phyloP scores from a whole-genome alignment of 2,888 invertebrate genomes.

The Sarcophaga rosellei region DNA sequence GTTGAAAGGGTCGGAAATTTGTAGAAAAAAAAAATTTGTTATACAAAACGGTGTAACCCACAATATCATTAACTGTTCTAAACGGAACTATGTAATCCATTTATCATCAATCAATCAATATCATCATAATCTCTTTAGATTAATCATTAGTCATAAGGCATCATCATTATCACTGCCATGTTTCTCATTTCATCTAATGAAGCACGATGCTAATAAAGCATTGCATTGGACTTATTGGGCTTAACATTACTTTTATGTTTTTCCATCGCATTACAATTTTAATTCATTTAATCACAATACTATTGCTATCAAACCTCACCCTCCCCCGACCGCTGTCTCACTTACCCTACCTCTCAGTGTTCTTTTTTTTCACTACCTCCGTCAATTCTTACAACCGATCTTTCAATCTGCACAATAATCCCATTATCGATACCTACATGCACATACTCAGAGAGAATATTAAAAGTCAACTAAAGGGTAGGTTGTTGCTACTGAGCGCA shows the following conservation, averaged over 20 bases:
- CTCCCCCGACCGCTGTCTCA: background rate
- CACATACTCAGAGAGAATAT: no score
- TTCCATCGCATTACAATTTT: slow-evolving; percentile 59
- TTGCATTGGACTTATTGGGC: slow-evolving; percentile 55
- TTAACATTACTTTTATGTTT: slow-evolving; percentile 49
- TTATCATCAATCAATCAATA: slow-evolving; percentile 46
- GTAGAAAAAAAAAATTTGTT: slow-evolving; percentile 6
- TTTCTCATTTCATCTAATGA: background rate
- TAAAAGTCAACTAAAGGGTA: no score
- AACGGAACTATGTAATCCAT: background rate
- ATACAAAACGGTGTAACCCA: slow-evolving; percentile 38
- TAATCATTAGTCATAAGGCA: slow-evolving; percentile 41
- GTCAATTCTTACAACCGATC: no score
- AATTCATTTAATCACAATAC: slow-evolving; percentile 18
- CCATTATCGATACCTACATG: no score
- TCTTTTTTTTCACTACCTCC: no score
- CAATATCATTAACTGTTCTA: slow-evolving; percentile 25
- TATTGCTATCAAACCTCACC: background rate
- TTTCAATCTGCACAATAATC: no score
- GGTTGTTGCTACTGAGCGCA: no score
- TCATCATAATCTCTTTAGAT: slow-evolving; percentile 44
- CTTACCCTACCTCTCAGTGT: no score
- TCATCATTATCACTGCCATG: slow-evolving; percentile 13
- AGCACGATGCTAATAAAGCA: slow-evolving; percentile 11
- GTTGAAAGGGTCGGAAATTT: background rate